These are phyloP conservation scores for Poeciliopsis occidentalis DNA, from an alignment of 2,113 vertebrate species.

Conservation along the genomic window DNA sequence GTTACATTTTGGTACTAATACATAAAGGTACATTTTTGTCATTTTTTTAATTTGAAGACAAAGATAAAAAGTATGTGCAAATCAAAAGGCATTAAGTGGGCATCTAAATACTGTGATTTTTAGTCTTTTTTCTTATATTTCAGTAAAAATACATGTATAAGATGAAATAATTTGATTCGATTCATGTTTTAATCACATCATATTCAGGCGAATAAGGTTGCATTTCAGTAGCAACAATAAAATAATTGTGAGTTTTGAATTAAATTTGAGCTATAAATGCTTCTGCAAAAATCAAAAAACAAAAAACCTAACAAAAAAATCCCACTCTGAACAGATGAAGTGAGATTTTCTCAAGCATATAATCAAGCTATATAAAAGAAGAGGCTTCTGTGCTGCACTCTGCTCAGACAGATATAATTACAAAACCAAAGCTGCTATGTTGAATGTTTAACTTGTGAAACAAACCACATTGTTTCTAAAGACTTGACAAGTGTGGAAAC, in stretches of 20 bases:
- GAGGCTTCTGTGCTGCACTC: constrained; percentile 77
- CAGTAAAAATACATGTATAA: not conserved
- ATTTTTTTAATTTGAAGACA: not conserved
- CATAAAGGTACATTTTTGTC: not conserved
- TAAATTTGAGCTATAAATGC: constrained; percentile 38
- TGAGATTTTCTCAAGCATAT: constrained; percentile 82
- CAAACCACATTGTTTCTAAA: constrained; percentile 71
- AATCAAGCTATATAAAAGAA: constrained; percentile 87
- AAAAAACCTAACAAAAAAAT: constrained; percentile 31
- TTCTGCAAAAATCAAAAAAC: constrained; percentile 46
- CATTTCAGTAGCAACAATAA: constrained; percentile 30
- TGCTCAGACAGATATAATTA: constrained; percentile 87
- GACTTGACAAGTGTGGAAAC: constrained; percentile 65
- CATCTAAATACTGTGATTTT: too few relatives aligned
- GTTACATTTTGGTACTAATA: not conserved
- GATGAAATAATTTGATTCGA: not conserved
- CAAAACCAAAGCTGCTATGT: constrained; percentile 82
- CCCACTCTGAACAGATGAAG: constrained; percentile 79
- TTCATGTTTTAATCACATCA: constrained; percentile 6
- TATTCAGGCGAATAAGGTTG: not conserved
- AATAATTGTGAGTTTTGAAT: constrained; percentile 18
- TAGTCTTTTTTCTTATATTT: not conserved
- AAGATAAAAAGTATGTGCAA: too few relatives aligned
- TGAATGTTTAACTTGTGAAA: constrained; percentile 79
- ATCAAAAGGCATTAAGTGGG: not conserved